A percentile compares a stretch with the other conserved stretches of the same genome.
phyloP scores from a whole-genome alignment of 1,140 invertebrate species.

The Diploscapter pachys region DNA sequence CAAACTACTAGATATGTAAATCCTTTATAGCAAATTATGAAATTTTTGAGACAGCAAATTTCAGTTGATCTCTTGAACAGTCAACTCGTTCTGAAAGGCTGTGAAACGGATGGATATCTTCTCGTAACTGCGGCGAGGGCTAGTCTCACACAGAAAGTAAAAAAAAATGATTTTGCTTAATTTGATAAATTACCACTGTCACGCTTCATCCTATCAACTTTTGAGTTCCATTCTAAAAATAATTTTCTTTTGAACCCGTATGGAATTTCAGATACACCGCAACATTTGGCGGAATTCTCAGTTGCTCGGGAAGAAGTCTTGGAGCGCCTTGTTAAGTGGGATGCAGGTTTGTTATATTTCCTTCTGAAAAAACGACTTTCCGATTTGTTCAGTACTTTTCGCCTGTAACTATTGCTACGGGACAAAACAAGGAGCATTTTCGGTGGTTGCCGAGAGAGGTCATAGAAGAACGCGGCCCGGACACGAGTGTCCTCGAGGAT shows the following conservation, averaged over 20 bases:
- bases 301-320: slow-evolving; percentile 86
- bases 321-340: slow-evolving; percentile 87
- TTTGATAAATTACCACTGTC: too few relatives aligned
- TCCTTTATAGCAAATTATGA: neutral
- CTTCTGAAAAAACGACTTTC: neutral
- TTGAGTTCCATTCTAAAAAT: neutral
- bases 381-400: slow-evolving; percentile 23
- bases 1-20: neutral
- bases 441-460: slow-evolving; percentile 77
- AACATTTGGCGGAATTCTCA: slow-evolving; percentile 85
- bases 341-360: slow-evolving; percentile 67
- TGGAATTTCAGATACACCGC: slow-evolving; percentile 70
- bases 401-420: slow-evolving; percentile 10
- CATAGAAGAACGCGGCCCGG: slow-evolving; percentile 53
- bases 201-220: too few relatives aligned
- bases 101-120: slow-evolving; percentile 91
- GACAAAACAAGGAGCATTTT: slow-evolving; percentile 72
- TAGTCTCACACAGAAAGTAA: slow-evolving; percentile 74
- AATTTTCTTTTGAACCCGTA: neutral
- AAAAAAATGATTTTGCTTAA: neutral
- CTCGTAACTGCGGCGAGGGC: slow-evolving; percentile 92
- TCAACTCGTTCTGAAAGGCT: slow-evolving; percentile 89
- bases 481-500: slow-evolving; percentile 30
- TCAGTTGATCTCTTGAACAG: slow-evolving; percentile 88
- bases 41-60: slow-evolving; percentile 35